These are phyloP conservation scores for Trissolcus basalis DNA, from an alignment of 1,140 invertebrate species.

Conservation along the genomic window DNA sequence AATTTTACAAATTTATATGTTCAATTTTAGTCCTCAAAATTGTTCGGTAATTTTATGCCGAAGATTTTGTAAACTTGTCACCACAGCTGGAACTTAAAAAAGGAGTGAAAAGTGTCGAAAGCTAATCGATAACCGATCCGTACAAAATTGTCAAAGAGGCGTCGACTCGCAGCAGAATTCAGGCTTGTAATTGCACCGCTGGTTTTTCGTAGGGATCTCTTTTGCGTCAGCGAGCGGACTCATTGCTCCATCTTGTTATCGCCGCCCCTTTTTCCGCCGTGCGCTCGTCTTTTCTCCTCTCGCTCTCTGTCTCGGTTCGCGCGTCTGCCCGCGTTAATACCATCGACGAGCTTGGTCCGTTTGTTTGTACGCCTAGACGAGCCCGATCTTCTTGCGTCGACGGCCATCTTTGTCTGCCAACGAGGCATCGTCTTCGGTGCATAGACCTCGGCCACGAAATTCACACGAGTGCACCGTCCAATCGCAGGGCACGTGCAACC, in stretches of 20 bases:
- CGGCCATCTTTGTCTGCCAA: constrained; percentile 54
- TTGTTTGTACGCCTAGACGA: constrained; percentile 39
- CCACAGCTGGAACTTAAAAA: too few relatives aligned
- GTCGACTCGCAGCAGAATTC: too few relatives aligned
- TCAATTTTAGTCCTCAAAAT: too few relatives aligned
- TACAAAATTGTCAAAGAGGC: too few relatives aligned
- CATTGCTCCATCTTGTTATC: constrained; percentile 44
- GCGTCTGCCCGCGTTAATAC: constrained; percentile 14
- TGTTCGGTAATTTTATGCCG: too few relatives aligned
- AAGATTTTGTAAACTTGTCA: too few relatives aligned
- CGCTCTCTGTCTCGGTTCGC: not conserved
- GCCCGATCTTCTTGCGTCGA: constrained; percentile 34
- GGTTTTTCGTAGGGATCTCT: constrained; percentile 42
- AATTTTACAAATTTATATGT: too few relatives aligned
- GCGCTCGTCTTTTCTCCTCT: constrained; percentile 5
- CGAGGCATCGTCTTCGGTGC: constrained; percentile 40
- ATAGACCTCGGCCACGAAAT: constrained; percentile 45
- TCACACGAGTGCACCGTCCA: constrained; percentile 20
- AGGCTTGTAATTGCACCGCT: constrained; percentile 31
- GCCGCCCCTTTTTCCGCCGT: constrained; percentile 13
- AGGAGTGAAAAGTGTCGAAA: too few relatives aligned
- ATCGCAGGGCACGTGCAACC: constrained; percentile 7
- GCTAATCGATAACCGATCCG: too few relatives aligned
- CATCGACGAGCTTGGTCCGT: constrained; percentile 15
- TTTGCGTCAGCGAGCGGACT: constrained; percentile 43